Evolutionary conservation across 1,140 invertebrate species (phyloP).

Genomic region (Daktulosphaira vitifoliae): DNA sequence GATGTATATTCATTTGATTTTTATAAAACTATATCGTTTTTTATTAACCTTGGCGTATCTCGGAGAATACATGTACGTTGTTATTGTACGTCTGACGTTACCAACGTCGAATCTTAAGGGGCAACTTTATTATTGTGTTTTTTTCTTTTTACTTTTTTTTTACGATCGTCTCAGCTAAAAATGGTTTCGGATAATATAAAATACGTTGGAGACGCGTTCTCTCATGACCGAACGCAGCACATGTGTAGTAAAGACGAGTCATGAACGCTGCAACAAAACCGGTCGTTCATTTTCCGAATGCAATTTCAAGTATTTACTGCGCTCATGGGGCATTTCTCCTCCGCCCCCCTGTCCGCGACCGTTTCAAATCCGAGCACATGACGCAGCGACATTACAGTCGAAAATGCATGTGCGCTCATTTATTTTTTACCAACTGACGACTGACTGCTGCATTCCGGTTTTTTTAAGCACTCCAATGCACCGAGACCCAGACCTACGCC

Average conservation of each 20-base stretch:
- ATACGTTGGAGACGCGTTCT: neutral
- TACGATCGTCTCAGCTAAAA: neutral
- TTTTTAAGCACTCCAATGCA: neutral
- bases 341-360: neutral
- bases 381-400: conserved; percentile 24
- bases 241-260: conserved; percentile 23
- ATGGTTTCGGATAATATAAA: neutral
- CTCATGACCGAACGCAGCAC: conserved; percentile 16
- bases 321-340: neutral
- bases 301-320: conserved; percentile 20
- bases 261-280: neutral
- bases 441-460: conserved; percentile 17
- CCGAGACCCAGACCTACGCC: conserved; percentile 30
- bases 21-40: no score
- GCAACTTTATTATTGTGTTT: no score
- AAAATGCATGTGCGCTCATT: conserved; percentile 17
- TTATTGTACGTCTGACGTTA: no score
- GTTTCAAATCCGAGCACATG: conserved; percentile 2
- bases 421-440: neutral
- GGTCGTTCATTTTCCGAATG: conserved; percentile 5
- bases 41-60: no score
- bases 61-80: no score
- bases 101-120: no score
- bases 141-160: conserved; percentile 2
- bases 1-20: no score